Conservation (phyloP, 2,113 vertebrate species). For the Mesembrinibis cayennensis region DNA sequence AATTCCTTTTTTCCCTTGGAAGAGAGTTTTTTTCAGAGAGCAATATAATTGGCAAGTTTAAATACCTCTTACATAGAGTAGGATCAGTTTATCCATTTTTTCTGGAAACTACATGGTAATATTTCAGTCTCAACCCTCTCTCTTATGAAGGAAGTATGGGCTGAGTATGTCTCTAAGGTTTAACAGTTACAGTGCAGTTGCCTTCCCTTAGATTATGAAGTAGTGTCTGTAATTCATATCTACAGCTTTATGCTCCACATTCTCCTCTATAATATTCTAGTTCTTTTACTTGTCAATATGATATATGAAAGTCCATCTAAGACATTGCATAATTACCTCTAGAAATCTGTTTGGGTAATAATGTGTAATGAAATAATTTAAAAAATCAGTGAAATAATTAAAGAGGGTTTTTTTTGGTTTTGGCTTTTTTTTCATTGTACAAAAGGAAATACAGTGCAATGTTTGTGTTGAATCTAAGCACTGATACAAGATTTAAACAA, state of each 20-base stretch:
- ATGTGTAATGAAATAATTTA: background rate
- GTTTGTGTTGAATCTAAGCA: background rate
- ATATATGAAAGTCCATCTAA: background rate
- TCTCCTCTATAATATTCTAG: background rate
- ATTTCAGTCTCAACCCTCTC: background rate
- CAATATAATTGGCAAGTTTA: slow-evolving; percentile 5
- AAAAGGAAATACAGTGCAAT: background rate
- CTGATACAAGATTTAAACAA: background rate
- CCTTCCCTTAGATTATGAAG: background rate
- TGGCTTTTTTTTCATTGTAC: background rate
- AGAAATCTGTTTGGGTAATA: background rate
- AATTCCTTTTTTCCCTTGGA: background rate
- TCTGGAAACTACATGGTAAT: background rate
- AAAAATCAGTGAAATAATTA: background rate
- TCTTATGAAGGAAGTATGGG: background rate
- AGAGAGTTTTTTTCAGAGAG: background rate
- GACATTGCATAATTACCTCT: background rate
- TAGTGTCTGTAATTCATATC: background rate
- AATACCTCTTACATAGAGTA: background rate
- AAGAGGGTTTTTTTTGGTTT: background rate
- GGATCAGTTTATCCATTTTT: background rate
- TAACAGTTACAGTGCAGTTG: background rate
- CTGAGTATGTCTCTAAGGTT: background rate
- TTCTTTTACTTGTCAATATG: background rate
- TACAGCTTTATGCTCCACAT: background rate